Evolutionary conservation across 2,113 vertebrate genomes (phyloP).

Genomic region (Trematocara variabile): DNA sequence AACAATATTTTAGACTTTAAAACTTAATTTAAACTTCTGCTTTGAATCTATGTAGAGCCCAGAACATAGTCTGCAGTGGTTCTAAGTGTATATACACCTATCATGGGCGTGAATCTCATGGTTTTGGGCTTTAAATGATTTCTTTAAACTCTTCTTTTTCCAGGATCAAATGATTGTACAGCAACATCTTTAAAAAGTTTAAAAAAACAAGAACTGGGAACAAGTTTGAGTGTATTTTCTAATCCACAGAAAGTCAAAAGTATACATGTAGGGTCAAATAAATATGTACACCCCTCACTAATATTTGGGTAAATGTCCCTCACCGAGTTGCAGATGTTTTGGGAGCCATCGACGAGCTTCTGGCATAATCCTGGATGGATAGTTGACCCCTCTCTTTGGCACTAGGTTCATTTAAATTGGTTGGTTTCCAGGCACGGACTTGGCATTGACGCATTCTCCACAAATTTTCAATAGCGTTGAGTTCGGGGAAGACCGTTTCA

Average conservation of each 20-base stretch:
- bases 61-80: not conserved
- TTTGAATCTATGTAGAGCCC: not conserved
- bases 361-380: not conserved
- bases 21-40: not conserved
- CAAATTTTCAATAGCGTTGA: not conserved
- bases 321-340: not conserved
- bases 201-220: not conserved
- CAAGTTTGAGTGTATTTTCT: not conserved
- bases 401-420: not conserved
- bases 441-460: not conserved
- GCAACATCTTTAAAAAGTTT: not conserved
- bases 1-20: not conserved
- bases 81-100: not conserved
- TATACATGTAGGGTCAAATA: not conserved
- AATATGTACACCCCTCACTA: not conserved
- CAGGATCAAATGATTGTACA: not conserved
- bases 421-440: not conserved
- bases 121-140: not conserved
- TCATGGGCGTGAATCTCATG: not conserved
- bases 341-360: not conserved
- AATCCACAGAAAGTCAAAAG: not conserved
- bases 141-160: not conserved
- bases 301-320: not conserved
- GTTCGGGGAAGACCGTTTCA: not conserved
- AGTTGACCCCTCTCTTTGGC: not conserved